Evolutionary conservation across 2,113 vertebrate genomes (phyloP), one percentile per base, ranked within the genome.

Genomic region (Canis aureus): DNA sequence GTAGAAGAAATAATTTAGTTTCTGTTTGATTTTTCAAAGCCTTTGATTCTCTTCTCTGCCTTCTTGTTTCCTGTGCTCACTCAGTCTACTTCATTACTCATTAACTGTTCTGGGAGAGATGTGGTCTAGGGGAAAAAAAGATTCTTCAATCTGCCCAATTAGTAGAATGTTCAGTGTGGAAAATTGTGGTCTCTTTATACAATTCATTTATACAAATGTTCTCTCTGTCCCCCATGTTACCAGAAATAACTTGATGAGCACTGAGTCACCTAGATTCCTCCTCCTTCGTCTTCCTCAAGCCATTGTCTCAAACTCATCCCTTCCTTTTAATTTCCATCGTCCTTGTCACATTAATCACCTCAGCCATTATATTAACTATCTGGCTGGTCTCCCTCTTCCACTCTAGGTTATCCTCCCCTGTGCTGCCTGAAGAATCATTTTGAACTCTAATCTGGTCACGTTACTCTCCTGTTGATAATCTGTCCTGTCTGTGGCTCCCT

Each of bases 21-120:
- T 81, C 73, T n/a, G 82, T 74, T 89, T 94, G 78, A 57, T 94
- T 94, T 89, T 89, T n/a, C 79, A 67, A 76, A 86, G 66, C 1
- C 17, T 84, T 89, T 71, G 79, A 22, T 25, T 94, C 59, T 89
- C 25, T 80, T 20, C 12, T 88, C 94, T 71, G 67, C 62, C 84
- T 87, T 89, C 43, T 81, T 64, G 78, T 82, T 95, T 80, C 89
- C 83, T 78, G 66, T 66, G 49, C 78, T 80, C 71, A n/a, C 78
- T 80, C 49, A 7, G 78, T 83, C 35, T 59, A 35, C 80, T 35
- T 79, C 80, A 62, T 92, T 66, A 92, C 64, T 79, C 69, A 90
- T 86, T 82, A 94, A 87, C 84, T 67, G 66, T 76, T 81, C 82
- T 53, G 79, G 62, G 86, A 92, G 51, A 84, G 64, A 32, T 29